Conservation (phyloP, 2,888 invertebrate genomes). For the Buathra laborator region DNA sequence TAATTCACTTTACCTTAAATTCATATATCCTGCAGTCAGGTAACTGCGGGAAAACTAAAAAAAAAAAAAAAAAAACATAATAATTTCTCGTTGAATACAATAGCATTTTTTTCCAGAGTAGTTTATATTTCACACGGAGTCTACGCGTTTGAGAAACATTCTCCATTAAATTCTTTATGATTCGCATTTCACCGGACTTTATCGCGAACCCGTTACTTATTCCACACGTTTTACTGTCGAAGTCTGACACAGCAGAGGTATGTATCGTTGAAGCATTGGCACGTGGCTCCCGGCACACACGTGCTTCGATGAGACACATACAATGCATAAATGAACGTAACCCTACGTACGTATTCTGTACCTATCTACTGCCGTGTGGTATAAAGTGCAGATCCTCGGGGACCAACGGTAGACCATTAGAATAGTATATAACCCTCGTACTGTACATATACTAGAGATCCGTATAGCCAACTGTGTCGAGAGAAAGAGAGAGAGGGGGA, state of each 20-base stretch:
- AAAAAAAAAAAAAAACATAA: no score
- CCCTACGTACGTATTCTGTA: constrained; percentile 15
- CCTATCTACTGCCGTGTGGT: not conserved
- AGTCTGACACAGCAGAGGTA: no score
- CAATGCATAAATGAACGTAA: constrained; percentile 22
- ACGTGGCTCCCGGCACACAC: constrained; percentile 48
- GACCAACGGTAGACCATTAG: constrained; percentile 34
- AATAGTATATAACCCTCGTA: not conserved
- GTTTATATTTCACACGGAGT: not conserved
- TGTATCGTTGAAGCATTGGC: constrained; percentile 10
- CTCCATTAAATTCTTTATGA: not conserved
- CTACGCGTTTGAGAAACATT: not conserved
- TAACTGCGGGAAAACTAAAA: not conserved
- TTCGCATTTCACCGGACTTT: not conserved
- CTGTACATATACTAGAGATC: constrained; percentile 10
- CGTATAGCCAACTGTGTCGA: not conserved
- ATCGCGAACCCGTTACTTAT: not conserved
- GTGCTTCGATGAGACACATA: constrained; percentile 34
- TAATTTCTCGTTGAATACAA: no score
- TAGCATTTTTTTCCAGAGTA: not conserved
- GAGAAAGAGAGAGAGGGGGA: not conserved
- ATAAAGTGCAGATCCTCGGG: constrained; percentile 32
- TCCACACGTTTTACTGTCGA: not conserved
- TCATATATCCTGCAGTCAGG: not conserved
- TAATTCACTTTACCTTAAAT: not conserved